A percentile compares a stretch with the other conserved stretches of the same genome.
Evolutionary conservation across 1,140 invertebrate species (phyloP).

Genomic region (Saccostrea cuccullata): DNA sequence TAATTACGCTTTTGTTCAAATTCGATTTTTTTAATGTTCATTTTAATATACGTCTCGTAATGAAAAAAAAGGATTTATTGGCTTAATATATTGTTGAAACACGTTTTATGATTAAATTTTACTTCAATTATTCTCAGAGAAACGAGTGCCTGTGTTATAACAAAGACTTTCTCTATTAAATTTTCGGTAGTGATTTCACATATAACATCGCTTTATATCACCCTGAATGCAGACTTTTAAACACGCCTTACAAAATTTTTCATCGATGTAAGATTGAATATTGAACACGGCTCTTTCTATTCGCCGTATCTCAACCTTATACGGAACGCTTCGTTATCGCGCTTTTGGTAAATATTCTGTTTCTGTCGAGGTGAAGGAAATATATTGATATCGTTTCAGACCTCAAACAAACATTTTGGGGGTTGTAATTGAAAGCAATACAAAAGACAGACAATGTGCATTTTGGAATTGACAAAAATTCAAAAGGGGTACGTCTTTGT

Average conservation of each 20-base stretch:
- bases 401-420: slow-evolving; percentile 2
- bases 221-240: slow-evolving; percentile 6
- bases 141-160: neutral
- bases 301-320: slow-evolving; percentile 16
- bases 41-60: neutral
- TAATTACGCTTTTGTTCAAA: no score
- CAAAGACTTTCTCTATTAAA: slow-evolving; percentile 14
- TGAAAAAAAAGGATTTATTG: neutral
- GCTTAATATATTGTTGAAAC: neutral
- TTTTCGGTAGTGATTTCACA: neutral
- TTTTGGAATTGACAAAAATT: slow-evolving; percentile 14
- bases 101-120: neutral
- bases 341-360: slow-evolving; percentile 10
- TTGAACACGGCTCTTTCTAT: neutral
- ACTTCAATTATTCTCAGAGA: neutral
- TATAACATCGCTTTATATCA: neutral
- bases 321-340: neutral
- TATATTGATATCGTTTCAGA: neutral
- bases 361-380: neutral
- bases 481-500: slow-evolving; percentile 9
- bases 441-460: slow-evolving; percentile 18
- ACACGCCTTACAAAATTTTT: neutral
- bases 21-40: neutral
- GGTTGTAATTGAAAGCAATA: neutral
- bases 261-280: slow-evolving; percentile 19